A percentile compares a stretch with the other conserved stretches of the same genome.
Evolutionary conservation across 2,888 invertebrate genomes (phyloP).

Genomic region (Andrena minutula): DNA sequence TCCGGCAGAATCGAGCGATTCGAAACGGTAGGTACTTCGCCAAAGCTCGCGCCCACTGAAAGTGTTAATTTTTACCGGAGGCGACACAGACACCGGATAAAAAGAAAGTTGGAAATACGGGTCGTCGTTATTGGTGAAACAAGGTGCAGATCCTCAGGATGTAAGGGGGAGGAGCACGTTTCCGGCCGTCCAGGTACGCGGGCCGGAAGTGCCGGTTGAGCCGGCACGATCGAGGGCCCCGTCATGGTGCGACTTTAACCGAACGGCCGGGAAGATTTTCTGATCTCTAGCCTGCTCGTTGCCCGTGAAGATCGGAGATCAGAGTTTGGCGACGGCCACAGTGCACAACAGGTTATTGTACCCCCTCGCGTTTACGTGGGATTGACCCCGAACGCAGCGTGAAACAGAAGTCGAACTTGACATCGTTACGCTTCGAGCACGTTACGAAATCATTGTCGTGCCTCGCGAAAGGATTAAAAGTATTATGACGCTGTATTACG

Average conservation of each 20-base stretch:
- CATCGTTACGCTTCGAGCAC: slow-evolving; percentile 54
- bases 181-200: slow-evolving; percentile 76
- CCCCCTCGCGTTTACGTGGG: slow-evolving; percentile 55
- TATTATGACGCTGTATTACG: background rate
- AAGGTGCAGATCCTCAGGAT: slow-evolving; percentile 61
- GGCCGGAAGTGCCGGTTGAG: slow-evolving; percentile 73
- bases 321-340: slow-evolving; percentile 47
- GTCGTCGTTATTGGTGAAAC: slow-evolving; percentile 43
- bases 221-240: slow-evolving; percentile 56
- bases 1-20: no score
- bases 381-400: slow-evolving; percentile 51
- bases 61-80: background rate
- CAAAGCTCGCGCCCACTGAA: no score
- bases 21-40: no score
- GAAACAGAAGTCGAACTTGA: slow-evolving; percentile 55
- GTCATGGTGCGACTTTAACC: slow-evolving; percentile 70
- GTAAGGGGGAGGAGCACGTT: slow-evolving; percentile 58
- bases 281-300: slow-evolving; percentile 67
- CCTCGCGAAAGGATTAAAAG: background rate
- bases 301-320: slow-evolving; percentile 73
- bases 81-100: background rate
- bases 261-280: slow-evolving; percentile 71
- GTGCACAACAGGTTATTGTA: slow-evolving; percentile 55
- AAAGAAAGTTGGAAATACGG: slow-evolving; percentile 57
- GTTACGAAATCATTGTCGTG: slow-evolving; percentile 35